Conservation (phyloP, 2,888 invertebrate species). For the Phyllotreta striolata region DNA sequence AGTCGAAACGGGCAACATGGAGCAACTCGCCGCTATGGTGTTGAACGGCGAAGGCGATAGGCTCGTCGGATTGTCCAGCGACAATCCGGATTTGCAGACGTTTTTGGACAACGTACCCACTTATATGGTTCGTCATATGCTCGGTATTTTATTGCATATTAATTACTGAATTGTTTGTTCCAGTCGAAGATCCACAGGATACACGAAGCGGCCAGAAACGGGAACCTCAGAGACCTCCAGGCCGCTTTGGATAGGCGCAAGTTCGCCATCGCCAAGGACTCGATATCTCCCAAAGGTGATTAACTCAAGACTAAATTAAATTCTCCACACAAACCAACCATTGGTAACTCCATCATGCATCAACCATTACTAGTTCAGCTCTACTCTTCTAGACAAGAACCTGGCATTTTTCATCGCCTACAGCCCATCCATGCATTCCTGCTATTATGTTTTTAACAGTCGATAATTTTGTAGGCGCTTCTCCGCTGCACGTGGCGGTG, state of each 20-base stretch:
- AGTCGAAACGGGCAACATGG: conserved; percentile 82
- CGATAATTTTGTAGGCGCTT: no score
- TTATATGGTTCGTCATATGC: conserved; percentile 73
- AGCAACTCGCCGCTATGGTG: conserved; percentile 87
- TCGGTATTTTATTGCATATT: not conserved
- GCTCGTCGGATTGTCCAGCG: conserved; percentile 73
- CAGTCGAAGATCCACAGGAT: conserved; percentile 90
- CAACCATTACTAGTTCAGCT: no score
- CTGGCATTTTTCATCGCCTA: no score
- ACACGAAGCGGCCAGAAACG: conserved; percentile 84
- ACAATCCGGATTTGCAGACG: conserved; percentile 81
- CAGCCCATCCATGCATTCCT: no score
- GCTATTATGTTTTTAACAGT: no score
- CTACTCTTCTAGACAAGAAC: no score
- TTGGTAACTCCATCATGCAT: not conserved
- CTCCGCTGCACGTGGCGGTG: conserved; percentile 87
- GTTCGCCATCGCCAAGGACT: conserved; percentile 89
- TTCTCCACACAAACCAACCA: not conserved
- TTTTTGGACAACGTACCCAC: conserved; percentile 87
- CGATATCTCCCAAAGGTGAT: conserved; percentile 72
- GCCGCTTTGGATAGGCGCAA: conserved; percentile 87
- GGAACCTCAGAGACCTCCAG: conserved; percentile 84
- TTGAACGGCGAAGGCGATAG: conserved; percentile 87
- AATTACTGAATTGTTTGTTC: conserved; percentile 4
- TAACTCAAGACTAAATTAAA: not conserved